These are phyloP conservation scores for Larimichthys polyactis DNA, from an alignment of 2,113 vertebrate species.

Conservation along the genomic window DNA sequence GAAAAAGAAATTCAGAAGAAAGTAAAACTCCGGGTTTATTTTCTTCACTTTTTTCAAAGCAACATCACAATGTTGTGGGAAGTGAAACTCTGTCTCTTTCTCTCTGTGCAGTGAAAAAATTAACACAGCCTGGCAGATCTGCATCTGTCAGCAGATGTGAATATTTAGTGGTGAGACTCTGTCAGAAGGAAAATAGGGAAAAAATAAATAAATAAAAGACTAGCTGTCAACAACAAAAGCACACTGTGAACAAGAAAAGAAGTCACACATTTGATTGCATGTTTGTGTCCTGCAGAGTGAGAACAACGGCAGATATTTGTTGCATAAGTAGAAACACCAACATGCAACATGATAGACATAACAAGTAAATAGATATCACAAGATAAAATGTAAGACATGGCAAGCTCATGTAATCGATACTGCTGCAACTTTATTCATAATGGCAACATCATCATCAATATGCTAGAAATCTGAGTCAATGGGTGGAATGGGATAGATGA, in stretches of 20 bases:
- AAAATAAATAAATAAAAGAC: background rate
- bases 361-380: background rate
- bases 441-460: background rate
- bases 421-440: conserved; percentile 17
- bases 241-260: conserved; percentile 1
- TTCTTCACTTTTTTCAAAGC: conserved; percentile 16
- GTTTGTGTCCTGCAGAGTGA: conserved; percentile 4
- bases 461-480: background rate
- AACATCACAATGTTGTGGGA: background rate
- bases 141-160: conserved; percentile 14
- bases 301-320: background rate
- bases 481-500: conserved; percentile 10
- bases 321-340: background rate
- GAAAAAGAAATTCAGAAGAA: conserved; percentile 15
- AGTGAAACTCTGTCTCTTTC: background rate
- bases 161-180: conserved; percentile 2
- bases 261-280: background rate
- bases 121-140: conserved; percentile 7
- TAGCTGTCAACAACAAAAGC: background rate
- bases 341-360: too few relatives aligned
- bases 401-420: conserved; percentile 9
- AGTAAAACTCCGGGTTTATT: background rate
- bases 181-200: background rate
- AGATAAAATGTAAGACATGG: too few relatives aligned
- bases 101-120: background rate